Evolutionary conservation across 2,888 invertebrate genomes (phyloP).

Genomic region (Nyleta sp.): DNA sequence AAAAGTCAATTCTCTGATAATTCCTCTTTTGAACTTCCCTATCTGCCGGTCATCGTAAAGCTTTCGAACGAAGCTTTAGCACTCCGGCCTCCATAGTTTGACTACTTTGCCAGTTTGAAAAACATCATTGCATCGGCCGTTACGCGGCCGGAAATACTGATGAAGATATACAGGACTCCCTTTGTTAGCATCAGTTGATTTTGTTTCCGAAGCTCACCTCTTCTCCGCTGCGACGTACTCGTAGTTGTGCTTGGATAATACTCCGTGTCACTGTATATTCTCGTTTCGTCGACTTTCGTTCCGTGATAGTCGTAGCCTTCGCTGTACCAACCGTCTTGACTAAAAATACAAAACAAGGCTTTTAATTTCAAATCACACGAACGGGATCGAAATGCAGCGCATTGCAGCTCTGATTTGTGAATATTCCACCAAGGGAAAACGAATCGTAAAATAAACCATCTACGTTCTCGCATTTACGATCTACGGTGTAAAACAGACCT

Average conservation of each 20-base stretch:
- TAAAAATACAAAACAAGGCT: constrained; percentile 77
- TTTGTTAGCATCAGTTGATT: constrained; percentile 29
- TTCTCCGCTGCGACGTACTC: constrained; percentile 74
- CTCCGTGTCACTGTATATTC: constrained; percentile 82
- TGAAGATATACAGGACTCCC: constrained; percentile 10
- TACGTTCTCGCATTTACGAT: constrained; percentile 17
- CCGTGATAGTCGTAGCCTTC: constrained; percentile 83
- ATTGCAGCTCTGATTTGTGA: background rate
- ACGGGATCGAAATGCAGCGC: background rate
- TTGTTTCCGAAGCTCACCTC: constrained; percentile 67
- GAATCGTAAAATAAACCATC: constrained; percentile 43
- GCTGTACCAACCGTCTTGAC: constrained; percentile 85
- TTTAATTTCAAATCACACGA: constrained; percentile 44
- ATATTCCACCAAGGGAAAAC: constrained; percentile 12
- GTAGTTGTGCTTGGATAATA: constrained; percentile 81
- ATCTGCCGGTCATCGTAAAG: constrained; percentile 24
- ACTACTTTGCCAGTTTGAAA: constrained; percentile 20
- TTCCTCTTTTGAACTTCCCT: constrained; percentile 11
- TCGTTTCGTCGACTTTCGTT: constrained; percentile 82
- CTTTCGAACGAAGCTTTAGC: constrained; percentile 2
- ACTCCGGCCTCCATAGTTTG: background rate
- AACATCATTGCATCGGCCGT: constrained; percentile 3
- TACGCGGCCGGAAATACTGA: constrained; percentile 1
- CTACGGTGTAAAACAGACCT: constrained; percentile 8
- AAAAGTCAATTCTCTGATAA: constrained; percentile 9